A percentile compares a stretch with the other conserved stretches of the same genome.
Evolutionary conservation across 2,797 vertebrate genomes (phyloP).

Genomic region (Onychomys torridus): DNA sequence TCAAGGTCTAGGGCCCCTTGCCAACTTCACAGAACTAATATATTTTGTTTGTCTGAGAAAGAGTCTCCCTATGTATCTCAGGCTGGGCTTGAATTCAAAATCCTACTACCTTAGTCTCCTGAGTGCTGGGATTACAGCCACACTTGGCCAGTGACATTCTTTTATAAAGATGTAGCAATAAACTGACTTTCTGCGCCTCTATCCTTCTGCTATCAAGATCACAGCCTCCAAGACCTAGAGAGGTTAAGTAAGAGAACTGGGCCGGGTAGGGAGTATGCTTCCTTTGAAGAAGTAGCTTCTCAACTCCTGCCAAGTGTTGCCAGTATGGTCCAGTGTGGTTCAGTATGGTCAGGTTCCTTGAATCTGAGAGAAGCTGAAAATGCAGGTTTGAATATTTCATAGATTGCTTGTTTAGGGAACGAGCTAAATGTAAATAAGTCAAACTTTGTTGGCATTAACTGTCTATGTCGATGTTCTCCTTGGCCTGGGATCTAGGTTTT

Average conservation of each 20-base stretch:
- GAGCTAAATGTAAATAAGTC: background rate
- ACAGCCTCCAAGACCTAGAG: background rate
- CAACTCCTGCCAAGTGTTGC: background rate
- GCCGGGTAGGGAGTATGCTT: background rate
- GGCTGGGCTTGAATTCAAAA: background rate
- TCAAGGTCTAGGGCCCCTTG: background rate
- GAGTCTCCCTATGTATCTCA: background rate
- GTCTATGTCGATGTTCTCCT: background rate
- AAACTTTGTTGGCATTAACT: background rate
- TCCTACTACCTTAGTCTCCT: background rate
- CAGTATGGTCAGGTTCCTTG: background rate
- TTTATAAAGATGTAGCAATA: background rate
- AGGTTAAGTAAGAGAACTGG: background rate
- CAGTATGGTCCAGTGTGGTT: background rate
- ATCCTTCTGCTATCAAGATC: background rate
- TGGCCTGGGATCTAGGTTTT: background rate
- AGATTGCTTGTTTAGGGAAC: background rate
- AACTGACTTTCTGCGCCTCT: background rate
- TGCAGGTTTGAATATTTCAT: background rate
- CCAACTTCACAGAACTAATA: background rate
- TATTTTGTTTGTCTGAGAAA: background rate
- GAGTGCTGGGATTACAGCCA: background rate
- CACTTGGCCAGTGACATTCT: background rate
- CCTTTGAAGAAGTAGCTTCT: background rate
- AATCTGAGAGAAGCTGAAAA: background rate